These are phyloP conservation scores for Oophaga pumilio DNA, from an alignment of 2,113 vertebrate genomes.

Conservation along the genomic window DNA sequence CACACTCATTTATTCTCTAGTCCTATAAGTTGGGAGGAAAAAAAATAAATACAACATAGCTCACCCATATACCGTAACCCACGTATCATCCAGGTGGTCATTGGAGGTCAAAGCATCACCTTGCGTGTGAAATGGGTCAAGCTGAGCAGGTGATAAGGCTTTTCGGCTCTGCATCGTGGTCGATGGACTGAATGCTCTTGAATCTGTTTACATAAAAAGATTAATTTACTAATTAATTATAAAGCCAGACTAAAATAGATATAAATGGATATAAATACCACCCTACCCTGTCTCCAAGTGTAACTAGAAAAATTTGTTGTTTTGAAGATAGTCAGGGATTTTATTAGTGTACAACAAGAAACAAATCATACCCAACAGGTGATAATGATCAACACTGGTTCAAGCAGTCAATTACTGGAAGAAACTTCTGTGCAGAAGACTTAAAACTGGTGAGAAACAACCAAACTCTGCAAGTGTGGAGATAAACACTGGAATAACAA, in stretches of 20 bases:
- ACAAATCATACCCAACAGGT: too few relatives aligned
- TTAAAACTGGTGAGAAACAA: too few relatives aligned
- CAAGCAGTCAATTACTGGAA: too few relatives aligned
- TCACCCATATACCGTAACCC: slow-evolving; percentile 97
- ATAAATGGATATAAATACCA: too few relatives aligned
- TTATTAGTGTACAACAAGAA: too few relatives aligned
- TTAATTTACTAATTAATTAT: not conserved
- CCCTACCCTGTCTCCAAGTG: too few relatives aligned
- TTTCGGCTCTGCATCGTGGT: slow-evolving; percentile 81
- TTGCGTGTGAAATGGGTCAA: slow-evolving; percentile 97
- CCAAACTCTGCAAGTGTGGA: too few relatives aligned
- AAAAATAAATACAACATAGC: slow-evolving; percentile 37
- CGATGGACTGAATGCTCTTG: slow-evolving; percentile 77
- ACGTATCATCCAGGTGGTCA: slow-evolving; percentile 92
- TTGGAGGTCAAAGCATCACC: slow-evolving; percentile 92
- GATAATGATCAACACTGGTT: too few relatives aligned
- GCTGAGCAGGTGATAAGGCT: slow-evolving; percentile 88
- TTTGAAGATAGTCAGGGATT: too few relatives aligned
- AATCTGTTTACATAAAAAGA: slow-evolving; percentile 61
- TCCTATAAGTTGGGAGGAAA: not conserved
- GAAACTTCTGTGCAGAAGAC: too few relatives aligned
- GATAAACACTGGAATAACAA: too few relatives aligned
- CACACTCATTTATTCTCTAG: not conserved
- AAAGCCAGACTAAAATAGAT: not conserved
- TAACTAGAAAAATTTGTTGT: too few relatives aligned